Evolutionary conservation across 1,140 invertebrate genomes (phyloP), one percentile per base, ranked within the genome.

Genomic region (Aphaenogaster floridana): DNA sequence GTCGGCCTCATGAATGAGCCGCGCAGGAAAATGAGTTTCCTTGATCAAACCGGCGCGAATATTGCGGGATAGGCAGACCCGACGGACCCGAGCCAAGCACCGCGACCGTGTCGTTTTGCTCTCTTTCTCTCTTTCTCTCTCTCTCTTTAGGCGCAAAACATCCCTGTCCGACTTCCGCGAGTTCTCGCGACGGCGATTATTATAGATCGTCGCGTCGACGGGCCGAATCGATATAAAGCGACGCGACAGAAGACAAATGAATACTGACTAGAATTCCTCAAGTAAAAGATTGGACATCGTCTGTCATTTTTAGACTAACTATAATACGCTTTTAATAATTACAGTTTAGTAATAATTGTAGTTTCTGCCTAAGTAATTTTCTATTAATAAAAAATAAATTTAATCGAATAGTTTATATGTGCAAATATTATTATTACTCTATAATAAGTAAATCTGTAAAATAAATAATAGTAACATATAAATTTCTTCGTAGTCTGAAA

Each of bases 1-100:
- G 45, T 42, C 21, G 68, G 54, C 36, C 78, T 91, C 90, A 85
- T 91, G 88, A 91, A 91, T 91, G 90, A 87, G 52, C 54, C 59
- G 57, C 50, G 48, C 17, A 81, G 78, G 89, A 50, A 71, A 86
- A 81, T 66, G 68, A 78, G 68, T 72, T 78, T 72, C 63, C 69
- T 42, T 54, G 76, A 66, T 86, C 74, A 79, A 50, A 48, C 79
- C 39, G 34, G 3, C 15, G 28, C 34, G 57, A 76, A 74, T 89
- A 79, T 87, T 72, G 34, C 48, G 45, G n/a, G n/a, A 39, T 86
- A 57, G 63, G 34, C 17, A 52, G 80, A 50, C 13, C 6, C 39
- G 74, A 52, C 48, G 4, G 50, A 61, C 11, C 54, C 78, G 66
- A 85, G 87, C 88, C 87, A 89, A 88, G 72, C 76, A 7, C 2